Percentiles rank a stretch among this genome's conserved stretches.
phyloP scores from a whole-genome alignment of 1,140 invertebrate genomes.

The Zaprionus gabonicus region DNA sequence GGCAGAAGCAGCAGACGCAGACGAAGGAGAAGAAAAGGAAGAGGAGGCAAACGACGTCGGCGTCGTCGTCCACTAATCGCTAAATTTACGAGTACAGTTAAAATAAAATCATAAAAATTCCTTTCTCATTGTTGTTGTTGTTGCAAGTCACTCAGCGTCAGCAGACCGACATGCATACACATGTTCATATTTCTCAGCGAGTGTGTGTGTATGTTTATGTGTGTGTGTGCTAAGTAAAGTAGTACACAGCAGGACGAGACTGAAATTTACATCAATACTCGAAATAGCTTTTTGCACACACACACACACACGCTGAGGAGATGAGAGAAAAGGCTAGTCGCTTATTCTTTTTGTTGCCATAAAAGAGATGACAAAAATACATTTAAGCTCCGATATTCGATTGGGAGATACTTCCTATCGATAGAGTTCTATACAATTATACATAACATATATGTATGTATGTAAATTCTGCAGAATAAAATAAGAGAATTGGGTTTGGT shows the following conservation, averaged over 20 bases:
- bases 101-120: constrained; percentile 78
- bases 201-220: constrained; percentile 5
- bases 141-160: constrained; percentile 57
- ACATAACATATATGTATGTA: too few relatives aligned
- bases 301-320: constrained; percentile 27
- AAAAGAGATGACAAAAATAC: neutral
- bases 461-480: too few relatives aligned
- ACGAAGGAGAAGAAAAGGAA: neutral
- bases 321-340: neutral
- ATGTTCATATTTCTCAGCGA: neutral
- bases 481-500: too few relatives aligned
- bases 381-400: too few relatives aligned
- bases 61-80: constrained; percentile 68
- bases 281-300: constrained; percentile 49
- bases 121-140: constrained; percentile 54
- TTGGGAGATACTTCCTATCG: neutral
- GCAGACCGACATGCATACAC: constrained; percentile 10
- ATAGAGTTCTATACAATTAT: neutral
- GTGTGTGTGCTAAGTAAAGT: constrained; percentile 35
- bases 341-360: neutral
- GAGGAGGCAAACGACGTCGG: constrained; percentile 28
- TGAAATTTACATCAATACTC: constrained; percentile 46
- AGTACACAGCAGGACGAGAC: constrained; percentile 53
- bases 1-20: constrained; percentile 14
- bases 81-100: constrained; percentile 81